A percentile compares a stretch with the other conserved stretches of the same genome.
Evolutionary conservation across 2,797 vertebrate genomes (phyloP).

Genomic region (Pitangus sulphuratus): DNA sequence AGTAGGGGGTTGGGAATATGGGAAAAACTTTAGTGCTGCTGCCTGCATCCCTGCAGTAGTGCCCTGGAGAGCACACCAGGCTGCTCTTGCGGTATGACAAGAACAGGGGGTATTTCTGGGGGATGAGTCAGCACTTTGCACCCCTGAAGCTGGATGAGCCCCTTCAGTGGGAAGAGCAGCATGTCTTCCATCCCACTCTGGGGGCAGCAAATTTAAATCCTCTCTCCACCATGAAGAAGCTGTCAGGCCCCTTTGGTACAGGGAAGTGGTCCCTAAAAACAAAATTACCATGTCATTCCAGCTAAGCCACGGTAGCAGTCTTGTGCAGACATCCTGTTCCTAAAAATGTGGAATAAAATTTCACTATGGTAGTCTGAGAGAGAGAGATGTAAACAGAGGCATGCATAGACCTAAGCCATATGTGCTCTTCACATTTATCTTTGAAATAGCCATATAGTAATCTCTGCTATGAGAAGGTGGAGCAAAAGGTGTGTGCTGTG

Average conservation of each 20-base stretch:
- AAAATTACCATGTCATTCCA: fast-evolving
- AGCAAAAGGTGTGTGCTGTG: not conserved
- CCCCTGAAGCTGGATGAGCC: not conserved
- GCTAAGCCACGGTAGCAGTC: not conserved
- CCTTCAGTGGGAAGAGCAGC: not conserved
- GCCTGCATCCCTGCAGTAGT: not conserved
- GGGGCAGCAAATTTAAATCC: not conserved
- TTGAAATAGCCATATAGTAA: not conserved
- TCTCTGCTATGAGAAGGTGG: not conserved
- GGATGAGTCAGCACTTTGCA: fast-evolving
- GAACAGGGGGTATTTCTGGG: not conserved
- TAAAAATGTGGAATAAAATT: not conserved
- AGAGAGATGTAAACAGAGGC: not conserved
- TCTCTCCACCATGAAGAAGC: not conserved
- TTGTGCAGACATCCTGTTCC: not conserved
- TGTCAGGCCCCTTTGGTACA: not conserved
- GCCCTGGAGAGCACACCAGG: not conserved
- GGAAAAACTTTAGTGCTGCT: not conserved
- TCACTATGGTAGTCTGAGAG: not conserved
- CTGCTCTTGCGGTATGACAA: fast-evolving
- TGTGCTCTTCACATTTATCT: not conserved
- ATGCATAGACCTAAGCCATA: not conserved
- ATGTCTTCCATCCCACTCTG: not conserved
- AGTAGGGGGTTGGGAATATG: not conserved
- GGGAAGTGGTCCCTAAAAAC: not conserved